Conservation (phyloP, 2,888 invertebrate species). For the Perdita meconis region DNA sequence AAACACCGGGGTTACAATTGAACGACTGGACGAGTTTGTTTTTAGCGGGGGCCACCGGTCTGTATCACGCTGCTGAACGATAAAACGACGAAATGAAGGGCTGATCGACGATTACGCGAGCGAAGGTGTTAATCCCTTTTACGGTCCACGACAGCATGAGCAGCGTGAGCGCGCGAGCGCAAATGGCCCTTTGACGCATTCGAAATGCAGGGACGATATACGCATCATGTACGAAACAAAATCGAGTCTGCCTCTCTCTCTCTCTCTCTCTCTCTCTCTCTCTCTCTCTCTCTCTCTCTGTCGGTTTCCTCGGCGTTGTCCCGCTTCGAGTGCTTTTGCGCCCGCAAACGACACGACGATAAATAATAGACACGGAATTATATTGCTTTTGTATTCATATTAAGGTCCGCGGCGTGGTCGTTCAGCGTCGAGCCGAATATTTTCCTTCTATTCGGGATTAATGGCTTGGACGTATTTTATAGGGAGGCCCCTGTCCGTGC, state of each 20-base stretch:
- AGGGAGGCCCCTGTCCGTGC: slow-evolving; percentile 74
- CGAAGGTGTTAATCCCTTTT: slow-evolving; percentile 78
- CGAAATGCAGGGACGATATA: slow-evolving; percentile 55
- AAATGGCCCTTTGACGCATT: slow-evolving; percentile 75
- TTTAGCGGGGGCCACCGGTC: slow-evolving; percentile 14
- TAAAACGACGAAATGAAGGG: slow-evolving; percentile 64
- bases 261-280: slow-evolving; percentile 4
- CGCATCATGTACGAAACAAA: slow-evolving; percentile 16
- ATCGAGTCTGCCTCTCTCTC: slow-evolving; percentile 29
- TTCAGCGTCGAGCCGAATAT: slow-evolving; percentile 76
- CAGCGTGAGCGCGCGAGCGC: slow-evolving; percentile 36
- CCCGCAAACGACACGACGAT: slow-evolving; percentile 72
- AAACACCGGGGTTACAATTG: slow-evolving; percentile 57
- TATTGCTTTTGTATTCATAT: slow-evolving; percentile 84
- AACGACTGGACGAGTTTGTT: slow-evolving; percentile 60
- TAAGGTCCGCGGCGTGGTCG: slow-evolving; percentile 77
- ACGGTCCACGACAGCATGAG: slow-evolving; percentile 59
- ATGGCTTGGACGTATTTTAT: slow-evolving; percentile 84
- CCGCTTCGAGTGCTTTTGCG: slow-evolving; percentile 63
- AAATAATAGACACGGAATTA: slow-evolving; percentile 80
- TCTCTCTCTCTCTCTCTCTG: slow-evolving; percentile 25
- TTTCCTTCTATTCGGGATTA: slow-evolving; percentile 84
- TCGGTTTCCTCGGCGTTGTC: slow-evolving; percentile 16
- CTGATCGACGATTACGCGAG: slow-evolving; percentile 60
- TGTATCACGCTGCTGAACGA: slow-evolving; percentile 39